phyloP scores from a whole-genome alignment of 2,797 vertebrate species.

The Lerista edwardsae region DNA sequence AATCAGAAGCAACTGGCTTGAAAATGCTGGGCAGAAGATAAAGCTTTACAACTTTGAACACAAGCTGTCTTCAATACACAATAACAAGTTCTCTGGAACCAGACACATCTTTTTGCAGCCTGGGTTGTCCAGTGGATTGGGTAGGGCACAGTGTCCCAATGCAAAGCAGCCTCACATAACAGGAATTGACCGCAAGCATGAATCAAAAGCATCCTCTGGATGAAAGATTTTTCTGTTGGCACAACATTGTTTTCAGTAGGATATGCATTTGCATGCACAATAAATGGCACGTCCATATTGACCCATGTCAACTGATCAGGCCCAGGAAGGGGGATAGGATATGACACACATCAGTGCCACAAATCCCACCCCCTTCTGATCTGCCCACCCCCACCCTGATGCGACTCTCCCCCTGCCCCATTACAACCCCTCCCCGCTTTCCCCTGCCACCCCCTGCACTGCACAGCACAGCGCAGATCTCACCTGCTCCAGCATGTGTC shows the following conservation, averaged over 20 bases:
- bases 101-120: not conserved
- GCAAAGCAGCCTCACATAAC: not conserved
- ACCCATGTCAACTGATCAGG: no score
- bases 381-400: no score
- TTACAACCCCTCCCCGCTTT: no score
- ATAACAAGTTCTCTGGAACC: not conserved
- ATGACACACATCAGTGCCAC: no score
- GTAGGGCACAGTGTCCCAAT: not conserved
- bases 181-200: not conserved
- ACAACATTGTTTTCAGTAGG: not conserved
- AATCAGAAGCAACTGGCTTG: conserved; percentile 15
- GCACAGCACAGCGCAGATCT: no score
- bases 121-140: not conserved
- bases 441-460: no score
- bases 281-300: not conserved
- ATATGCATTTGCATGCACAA: not conserved
- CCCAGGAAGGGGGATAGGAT: no score
- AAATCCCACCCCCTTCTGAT: no score
- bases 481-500: no score
- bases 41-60: conserved; percentile 6
- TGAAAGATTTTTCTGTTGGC: not conserved
- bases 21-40: not conserved
- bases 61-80: not conserved
- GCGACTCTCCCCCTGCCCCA: no score
- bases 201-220: not conserved